phyloP scores from a whole-genome alignment of 2,113 vertebrate genomes.

The Varanus komodoensis region DNA sequence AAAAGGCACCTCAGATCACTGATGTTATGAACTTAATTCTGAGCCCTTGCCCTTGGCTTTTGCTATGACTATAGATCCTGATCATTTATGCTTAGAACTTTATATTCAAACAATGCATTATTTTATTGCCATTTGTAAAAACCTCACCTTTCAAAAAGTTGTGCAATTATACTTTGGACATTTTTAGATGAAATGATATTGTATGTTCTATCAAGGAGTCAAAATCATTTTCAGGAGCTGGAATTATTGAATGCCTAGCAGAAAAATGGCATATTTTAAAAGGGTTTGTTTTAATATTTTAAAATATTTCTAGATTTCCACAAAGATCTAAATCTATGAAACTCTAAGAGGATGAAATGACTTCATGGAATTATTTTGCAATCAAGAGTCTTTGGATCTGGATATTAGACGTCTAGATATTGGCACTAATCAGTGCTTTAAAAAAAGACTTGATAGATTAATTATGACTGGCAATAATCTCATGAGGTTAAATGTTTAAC shows the following conservation, averaged over 20 bases:
- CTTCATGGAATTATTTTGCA: neutral
- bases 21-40: neutral
- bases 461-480: neutral
- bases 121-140: neutral
- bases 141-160: neutral
- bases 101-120: neutral
- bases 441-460: neutral
- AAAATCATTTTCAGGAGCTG: constrained; percentile 8
- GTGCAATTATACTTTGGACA: neutral
- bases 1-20: neutral
- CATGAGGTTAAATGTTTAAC: neutral
- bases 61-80: neutral
- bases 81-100: neutral
- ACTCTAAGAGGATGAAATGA: neutral
- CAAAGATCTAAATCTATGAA: neutral
- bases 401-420: neutral
- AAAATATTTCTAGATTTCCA: neutral
- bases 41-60: neutral
- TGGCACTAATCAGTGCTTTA: neutral
- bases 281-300: neutral
- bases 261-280: constrained; percentile 3
- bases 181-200: neutral
- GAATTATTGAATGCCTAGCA: constrained; percentile 4
- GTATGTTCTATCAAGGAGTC: neutral
- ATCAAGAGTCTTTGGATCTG: neutral